A percentile compares a stretch with the other conserved stretches of the same genome.
phyloP scores from a whole-genome alignment of 2,113 vertebrate species.

The Melanocharis versteri region DNA sequence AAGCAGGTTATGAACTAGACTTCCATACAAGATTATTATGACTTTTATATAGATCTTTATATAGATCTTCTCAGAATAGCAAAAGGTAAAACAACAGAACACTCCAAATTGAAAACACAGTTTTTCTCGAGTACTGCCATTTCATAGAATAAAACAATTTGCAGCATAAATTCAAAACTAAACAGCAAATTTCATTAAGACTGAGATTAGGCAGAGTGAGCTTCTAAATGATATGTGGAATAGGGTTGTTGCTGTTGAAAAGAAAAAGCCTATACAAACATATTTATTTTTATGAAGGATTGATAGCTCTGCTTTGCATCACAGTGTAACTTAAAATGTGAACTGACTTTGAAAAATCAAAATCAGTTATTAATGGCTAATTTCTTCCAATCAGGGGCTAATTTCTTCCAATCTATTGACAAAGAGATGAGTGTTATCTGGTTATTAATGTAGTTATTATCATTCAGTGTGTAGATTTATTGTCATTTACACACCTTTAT shows the following conservation, averaged over 20 bases:
- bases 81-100: background rate
- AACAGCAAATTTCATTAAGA: background rate
- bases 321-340: background rate
- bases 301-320: background rate
- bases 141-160: background rate
- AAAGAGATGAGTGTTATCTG: background rate
- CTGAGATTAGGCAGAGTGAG: background rate
- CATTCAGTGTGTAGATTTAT: background rate
- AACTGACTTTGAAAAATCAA: background rate
- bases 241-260: background rate
- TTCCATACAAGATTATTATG: background rate
- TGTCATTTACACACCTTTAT: background rate
- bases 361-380: background rate
- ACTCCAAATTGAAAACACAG: background rate
- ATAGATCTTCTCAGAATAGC: background rate
- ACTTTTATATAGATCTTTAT: background rate
- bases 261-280: background rate
- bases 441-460: background rate
- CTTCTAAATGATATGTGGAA: background rate
- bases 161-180: background rate
- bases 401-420: background rate
- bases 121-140: background rate
- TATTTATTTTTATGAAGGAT: background rate
- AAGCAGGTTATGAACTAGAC: background rate
- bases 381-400: fast-evolving